Evolutionary conservation across 2,113 vertebrate species (phyloP), one percentile per base, ranked within the genome.

Genomic region (Engystomops pustulosus): DNA sequence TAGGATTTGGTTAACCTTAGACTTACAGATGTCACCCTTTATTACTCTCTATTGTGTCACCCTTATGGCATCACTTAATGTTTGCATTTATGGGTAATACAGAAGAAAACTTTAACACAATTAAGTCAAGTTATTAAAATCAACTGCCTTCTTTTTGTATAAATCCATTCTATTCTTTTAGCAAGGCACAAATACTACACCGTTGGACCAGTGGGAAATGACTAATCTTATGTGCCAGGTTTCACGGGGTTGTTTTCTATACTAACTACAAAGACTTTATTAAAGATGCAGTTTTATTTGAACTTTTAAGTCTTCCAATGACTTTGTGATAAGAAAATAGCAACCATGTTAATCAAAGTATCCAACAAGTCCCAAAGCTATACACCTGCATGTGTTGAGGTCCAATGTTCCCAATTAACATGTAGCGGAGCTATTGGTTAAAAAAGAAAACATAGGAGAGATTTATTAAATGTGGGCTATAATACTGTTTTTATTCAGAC

Each of bases 241-340:
- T 51, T 47, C 72, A 75, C 45, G 55, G 7, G 55, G 72, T 51
- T 32, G 27, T 30, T 76, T 55, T 55, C 30, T 34, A 55, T 30
- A 25, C 71, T 2, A 10, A 74, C 12, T 74, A 49, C 72, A 76
- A 76, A 30, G 18, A 32, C 14, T 89, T 65, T 34, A 65, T 65
- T 30, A 65, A 15, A 65, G 60, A 34, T 17, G 14, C 60, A 15
- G 30, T 32, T 65, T 18, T 34, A 2, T 32, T n/a, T 65, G 60
- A 65, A 65, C 27, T 14, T 27, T 11, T 25, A 2, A 60, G 10
- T 12, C 23, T 58, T 25, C 23, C 25, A 58, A 58, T 27, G 55
- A 4, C 55, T 58, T 58, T 58, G 23, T 58, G 23, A 58, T 2
- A 17, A 32, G 30, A 23, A 65, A 65, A 32, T 7, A 32, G 14